A percentile compares a stretch with the other conserved stretches of the same genome.
Evolutionary conservation across 2,797 vertebrate genomes (phyloP).

Genomic region (Sparidentex hasta): DNA sequence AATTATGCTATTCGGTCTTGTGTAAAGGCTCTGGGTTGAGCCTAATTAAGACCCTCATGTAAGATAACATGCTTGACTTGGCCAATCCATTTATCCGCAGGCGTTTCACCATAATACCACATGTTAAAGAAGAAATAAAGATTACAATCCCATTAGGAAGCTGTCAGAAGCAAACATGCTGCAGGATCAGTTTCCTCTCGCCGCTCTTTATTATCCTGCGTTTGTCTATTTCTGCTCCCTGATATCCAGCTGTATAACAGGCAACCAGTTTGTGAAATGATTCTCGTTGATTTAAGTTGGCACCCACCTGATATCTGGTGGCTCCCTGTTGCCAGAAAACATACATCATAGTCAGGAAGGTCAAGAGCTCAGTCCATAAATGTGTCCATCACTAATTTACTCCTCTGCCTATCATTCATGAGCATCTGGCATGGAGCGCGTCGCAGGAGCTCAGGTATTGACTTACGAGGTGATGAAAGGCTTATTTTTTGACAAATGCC

Average conservation of each 20-base stretch:
- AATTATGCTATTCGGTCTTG: conserved; percentile 44
- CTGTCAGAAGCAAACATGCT: conserved; percentile 25
- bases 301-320: conserved; percentile 69
- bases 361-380: conserved; percentile 78
- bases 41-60: conserved; percentile 56
- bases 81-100: conserved; percentile 45
- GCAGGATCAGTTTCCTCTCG: conserved; percentile 22
- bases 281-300: conserved; percentile 72
- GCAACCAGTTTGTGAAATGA: conserved; percentile 63
- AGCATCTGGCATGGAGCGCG: conserved; percentile 58
- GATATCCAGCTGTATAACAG: conserved; percentile 49
- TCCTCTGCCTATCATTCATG: conserved; percentile 68
- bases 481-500: conserved; percentile 65
- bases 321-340: conserved; percentile 64
- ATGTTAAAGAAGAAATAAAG: conserved; percentile 31
- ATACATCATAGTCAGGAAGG: conserved; percentile 79
- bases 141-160: conserved; percentile 45
- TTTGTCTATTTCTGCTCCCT: conserved; percentile 32
- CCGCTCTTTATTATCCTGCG: conserved; percentile 28
- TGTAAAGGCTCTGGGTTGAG: conserved; percentile 38
- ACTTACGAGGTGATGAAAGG: conserved; percentile 59
- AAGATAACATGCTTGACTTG: conserved; percentile 57
- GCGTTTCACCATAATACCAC: conserved; percentile 28
- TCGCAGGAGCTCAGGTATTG: conserved; percentile 53
- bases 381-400: conserved; percentile 82